Evolutionary conservation across 2,797 vertebrate genomes (phyloP).

Genomic region (Chelon labrosus): DNA sequence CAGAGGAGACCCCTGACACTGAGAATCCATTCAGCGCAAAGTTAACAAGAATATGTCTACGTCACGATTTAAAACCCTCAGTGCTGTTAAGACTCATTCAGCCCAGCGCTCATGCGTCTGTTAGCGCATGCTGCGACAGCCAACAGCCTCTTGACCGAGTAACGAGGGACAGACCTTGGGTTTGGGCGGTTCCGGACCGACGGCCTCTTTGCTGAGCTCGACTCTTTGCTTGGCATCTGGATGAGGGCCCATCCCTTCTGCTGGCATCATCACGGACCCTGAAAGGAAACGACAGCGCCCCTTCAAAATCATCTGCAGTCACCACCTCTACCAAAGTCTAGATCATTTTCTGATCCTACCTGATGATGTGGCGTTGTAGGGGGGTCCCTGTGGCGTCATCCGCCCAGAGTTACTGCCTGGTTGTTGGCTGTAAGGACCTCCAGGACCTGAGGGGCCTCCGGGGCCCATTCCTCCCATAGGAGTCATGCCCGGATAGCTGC

Average conservation of each 20-base stretch:
- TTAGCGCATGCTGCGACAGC: constrained; percentile 29
- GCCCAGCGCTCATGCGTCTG: constrained; percentile 17
- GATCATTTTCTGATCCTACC: constrained; percentile 52
- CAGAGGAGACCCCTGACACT: too few relatives aligned
- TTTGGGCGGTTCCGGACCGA: constrained; percentile 56
- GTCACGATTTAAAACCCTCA: too few relatives aligned
- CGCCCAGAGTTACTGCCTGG: constrained; percentile 88
- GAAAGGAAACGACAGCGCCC: background rate
- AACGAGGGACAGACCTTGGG: constrained; percentile 64
- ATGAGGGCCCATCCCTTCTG: constrained; percentile 60
- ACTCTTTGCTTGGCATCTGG: constrained; percentile 70
- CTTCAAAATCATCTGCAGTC: too few relatives aligned
- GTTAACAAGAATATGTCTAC: too few relatives aligned
- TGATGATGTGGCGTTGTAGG: constrained; percentile 81
- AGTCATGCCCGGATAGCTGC: constrained; percentile 87
- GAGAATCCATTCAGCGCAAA: too few relatives aligned
- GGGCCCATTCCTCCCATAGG: constrained; percentile 87
- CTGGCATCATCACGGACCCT: constrained; percentile 71
- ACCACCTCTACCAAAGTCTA: too few relatives aligned
- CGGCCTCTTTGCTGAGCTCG: constrained; percentile 70
- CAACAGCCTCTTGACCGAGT: background rate
- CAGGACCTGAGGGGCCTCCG: constrained; percentile 64
- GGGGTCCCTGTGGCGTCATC: constrained; percentile 88
- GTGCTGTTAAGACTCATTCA: too few relatives aligned
- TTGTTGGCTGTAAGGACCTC: constrained; percentile 87